Conservation (phyloP, 2,797 vertebrate species). For the Esox lucius region DNA sequence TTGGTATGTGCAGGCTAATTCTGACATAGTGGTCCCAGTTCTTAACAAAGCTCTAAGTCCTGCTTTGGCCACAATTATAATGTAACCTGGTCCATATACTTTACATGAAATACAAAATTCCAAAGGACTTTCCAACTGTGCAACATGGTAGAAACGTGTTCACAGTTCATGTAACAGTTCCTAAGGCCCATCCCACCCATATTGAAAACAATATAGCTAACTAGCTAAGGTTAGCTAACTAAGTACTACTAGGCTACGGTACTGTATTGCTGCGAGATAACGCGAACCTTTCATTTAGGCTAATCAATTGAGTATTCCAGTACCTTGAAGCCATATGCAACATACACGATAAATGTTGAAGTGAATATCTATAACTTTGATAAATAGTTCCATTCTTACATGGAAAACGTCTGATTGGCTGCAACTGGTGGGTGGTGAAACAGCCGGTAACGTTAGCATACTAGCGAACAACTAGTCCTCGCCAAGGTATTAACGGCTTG, state of each 20-base stretch:
- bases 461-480: constrained; percentile 1
- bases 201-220: background rate
- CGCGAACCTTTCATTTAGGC: background rate
- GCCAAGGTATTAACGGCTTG: constrained; percentile 6
- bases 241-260: background rate
- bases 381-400: background rate
- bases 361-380: background rate
- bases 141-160: background rate
- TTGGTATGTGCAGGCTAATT: background rate
- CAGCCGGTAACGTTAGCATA: background rate
- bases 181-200: background rate
- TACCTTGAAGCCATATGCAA: background rate
- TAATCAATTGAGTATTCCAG: background rate
- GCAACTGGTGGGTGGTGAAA: background rate
- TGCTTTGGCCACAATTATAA: background rate
- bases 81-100: background rate
- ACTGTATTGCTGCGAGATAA: background rate
- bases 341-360: background rate
- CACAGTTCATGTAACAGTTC: background rate
- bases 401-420: background rate
- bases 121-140: background rate
- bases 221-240: background rate
- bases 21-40: background rate
- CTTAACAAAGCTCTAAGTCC: background rate
- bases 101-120: background rate